Base-by-base conservation (phyloP, 2,888 invertebrate species). In the Malthinus flaveolus region DNA sequence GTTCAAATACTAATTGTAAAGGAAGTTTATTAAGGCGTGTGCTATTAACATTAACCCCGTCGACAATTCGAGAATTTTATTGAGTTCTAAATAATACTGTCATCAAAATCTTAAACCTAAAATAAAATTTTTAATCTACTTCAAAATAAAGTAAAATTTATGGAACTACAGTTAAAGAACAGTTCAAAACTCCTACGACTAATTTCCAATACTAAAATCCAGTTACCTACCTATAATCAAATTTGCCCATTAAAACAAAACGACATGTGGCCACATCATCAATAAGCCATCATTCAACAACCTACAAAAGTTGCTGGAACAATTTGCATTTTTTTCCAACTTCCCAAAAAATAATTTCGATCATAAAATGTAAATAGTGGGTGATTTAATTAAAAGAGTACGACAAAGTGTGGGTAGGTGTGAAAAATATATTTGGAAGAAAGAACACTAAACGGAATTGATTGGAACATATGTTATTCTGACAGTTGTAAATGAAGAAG, bases 381-480 rank as follows among this genome's bases (percentile, higher is more conserved):
- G 52, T 52, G 52, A 35, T 35, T 52, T 52, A 52, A 52, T 52
- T 52, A 52, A 52, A 10, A 37, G 13, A 42, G n/a, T 44, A 47
- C 35, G 23, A 32, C 49, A 42, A 51, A 44, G 32, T 11, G 34
- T 23, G 23, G 44, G 56, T 56, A 52, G 56, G 56, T 56, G 56
- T 52, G 56, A 49, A 39, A 48, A 46, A 52, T 49, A 46, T 37
- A 45, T 53, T 37, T 49, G 44, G 42, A 45, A 10, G 35, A 37
- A 52, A 56, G 34, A 53, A 45, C 37, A 61, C 61, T 56, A 62
- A 63, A 63, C 49, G 56, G 63, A 58, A 66, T 59, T 66, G 61
- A 64, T 61, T 54, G 48, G 60, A 64, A 66, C 66, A 66, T 58
- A 63, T 66, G 64, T 64, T 23, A 61, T 51, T 54, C 64, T 60